Evolutionary conservation across 2,113 vertebrate species (phyloP), one percentile per base, ranked within the genome.

Genomic region (Albula glossodonta): DNA sequence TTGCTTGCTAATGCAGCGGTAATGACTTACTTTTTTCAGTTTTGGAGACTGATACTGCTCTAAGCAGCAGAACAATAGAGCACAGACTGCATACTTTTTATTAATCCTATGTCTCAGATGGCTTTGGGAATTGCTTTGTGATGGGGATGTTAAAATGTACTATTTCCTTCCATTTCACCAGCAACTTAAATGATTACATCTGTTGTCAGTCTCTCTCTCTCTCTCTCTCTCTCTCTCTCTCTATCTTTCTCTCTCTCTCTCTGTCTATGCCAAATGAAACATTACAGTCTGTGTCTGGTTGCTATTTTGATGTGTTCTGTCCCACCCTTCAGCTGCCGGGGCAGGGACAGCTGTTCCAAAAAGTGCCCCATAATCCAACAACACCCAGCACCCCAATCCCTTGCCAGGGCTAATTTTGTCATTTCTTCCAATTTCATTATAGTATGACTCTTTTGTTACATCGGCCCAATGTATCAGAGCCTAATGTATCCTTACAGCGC

Each of bases 281-380:
- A 78, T 48, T 53, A 60, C 31, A 5, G 82, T 83, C 57, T 70
- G 82, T 57, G 83, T 87, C 50, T 50, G 50, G 78, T 31, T 80
- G 85, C 88, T 91, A 89, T 93, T 91, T 90, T 52, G 82, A 89
- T 89, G 89, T 85, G 70, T 85, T 77, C 86, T 17, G 90, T 91
- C 89, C 86, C 89, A 89, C 87, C 86, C 88, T 48, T 86, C 92
- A 92, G 91, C 92, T 90, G 93, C 89, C 85, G 78, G 81, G 80
- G 89, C 90, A 91, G 81, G 91, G 88, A 89, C 91, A 92, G 91
- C 90, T 91, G 89, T 89, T 66, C 80, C 83, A 82, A 90, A 88
- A 88, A 91, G 51, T 88, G 87, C 87, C 85, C n/a, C 86, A 84
- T 81, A 83, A 60, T 31, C 82, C 78, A 80, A 5, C 82, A 78